Conservation (phyloP, 2,113 vertebrate genomes). For the Leuciscus idus region DNA sequence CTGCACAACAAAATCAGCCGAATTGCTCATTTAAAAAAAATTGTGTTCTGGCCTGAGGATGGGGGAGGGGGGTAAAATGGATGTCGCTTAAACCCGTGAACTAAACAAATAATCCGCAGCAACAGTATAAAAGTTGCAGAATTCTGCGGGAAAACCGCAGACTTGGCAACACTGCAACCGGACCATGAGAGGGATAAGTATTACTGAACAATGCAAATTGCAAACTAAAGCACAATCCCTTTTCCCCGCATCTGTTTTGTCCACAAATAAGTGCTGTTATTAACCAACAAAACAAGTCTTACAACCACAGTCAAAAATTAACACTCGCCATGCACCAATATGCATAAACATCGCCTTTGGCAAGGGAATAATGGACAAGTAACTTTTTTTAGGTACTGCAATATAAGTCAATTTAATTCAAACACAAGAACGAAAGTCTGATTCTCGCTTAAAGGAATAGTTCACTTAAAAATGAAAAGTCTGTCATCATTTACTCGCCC, state of each 20-base stretch:
- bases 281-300: background rate
- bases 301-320: background rate
- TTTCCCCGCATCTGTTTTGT: background rate
- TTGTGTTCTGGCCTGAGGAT: no score
- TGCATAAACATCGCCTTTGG: background rate
- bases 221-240: slow-evolving; percentile 5
- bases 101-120: no score
- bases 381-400: background rate
- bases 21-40: no score
- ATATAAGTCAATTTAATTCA: background rate
- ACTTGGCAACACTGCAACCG: background rate
- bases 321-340: background rate
- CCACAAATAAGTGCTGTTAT: background rate
- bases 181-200: background rate
- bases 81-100: no score
- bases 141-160: no score
- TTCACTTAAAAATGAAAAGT: no score
- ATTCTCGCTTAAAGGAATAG: background rate
- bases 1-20: no score
- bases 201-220: background rate
- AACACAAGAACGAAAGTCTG: background rate
- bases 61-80: no score
- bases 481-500: no score
- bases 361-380: background rate
- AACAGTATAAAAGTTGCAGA: no score